These are phyloP conservation scores for Pachyrhynchus sulphureomaculatus DNA, from an alignment of 1,140 invertebrate species.

Conservation along the genomic window DNA sequence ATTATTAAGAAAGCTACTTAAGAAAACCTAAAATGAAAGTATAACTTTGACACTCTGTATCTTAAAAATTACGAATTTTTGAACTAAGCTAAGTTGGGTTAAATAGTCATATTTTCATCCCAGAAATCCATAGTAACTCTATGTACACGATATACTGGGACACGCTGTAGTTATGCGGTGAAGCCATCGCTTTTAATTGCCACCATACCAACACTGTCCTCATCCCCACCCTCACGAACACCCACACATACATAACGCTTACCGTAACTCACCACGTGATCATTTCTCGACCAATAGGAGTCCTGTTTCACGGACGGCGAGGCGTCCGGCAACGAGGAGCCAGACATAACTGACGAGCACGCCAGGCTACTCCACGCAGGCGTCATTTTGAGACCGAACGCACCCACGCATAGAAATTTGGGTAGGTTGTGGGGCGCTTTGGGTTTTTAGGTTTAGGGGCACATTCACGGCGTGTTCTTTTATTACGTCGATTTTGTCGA, in stretches of 20 bases:
- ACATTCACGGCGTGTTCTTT: not conserved
- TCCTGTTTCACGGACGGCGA: conserved; percentile 63
- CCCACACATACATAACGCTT: too few species aligned
- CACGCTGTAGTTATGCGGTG: too few species aligned
- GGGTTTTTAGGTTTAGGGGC: not conserved
- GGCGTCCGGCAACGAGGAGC: conserved; percentile 63
- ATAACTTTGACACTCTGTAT: too few species aligned
- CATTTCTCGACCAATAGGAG: conserved; percentile 52
- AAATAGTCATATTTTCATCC: too few species aligned
- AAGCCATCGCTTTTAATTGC: too few species aligned
- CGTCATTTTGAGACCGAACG: conserved; percentile 38
- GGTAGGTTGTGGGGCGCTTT: conserved; percentile 40
- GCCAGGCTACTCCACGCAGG: conserved; percentile 71
- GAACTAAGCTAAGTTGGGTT: too few species aligned
- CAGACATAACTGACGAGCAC: conserved; percentile 81
- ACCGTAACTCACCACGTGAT: conserved; percentile 15
- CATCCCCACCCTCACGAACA: not conserved
- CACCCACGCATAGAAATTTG: conserved; percentile 44
- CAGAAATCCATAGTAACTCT: too few species aligned
- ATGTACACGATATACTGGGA: too few species aligned
- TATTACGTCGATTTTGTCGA: too few species aligned
- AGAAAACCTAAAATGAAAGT: too few species aligned
- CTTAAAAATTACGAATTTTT: too few species aligned
- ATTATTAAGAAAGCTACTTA: too few species aligned
- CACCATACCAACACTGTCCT: not conserved